These are phyloP conservation scores for Venusia cambrica DNA, from an alignment of 2,888 invertebrate species.

Conservation along the genomic window DNA sequence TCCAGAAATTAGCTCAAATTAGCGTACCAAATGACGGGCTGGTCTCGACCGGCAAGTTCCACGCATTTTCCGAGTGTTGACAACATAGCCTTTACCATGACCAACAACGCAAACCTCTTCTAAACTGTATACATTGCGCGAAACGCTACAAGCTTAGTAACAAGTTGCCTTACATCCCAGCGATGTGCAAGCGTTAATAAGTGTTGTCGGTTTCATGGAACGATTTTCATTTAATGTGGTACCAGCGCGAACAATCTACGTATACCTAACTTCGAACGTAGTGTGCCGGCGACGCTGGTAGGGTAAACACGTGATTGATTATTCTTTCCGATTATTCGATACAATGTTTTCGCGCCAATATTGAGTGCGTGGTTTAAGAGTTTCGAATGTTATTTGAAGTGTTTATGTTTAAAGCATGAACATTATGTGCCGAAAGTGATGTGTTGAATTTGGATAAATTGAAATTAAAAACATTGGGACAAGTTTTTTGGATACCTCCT, in stretches of 20 bases:
- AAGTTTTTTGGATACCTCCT: constrained; percentile 18
- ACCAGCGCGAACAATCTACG: constrained; percentile 31
- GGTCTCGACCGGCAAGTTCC: constrained; percentile 42
- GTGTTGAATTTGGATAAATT: constrained; percentile 13
- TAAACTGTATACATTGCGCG: constrained; percentile 29
- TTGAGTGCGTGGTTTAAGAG: constrained; percentile 39
- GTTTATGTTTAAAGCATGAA: constrained; percentile 46
- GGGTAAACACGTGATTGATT: constrained; percentile 42
- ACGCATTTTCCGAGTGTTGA: constrained; percentile 55
- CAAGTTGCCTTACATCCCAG: constrained; percentile 12
- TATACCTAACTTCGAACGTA: too few relatives aligned
- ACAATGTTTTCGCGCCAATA: constrained; percentile 55
- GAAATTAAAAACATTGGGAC: too few relatives aligned
- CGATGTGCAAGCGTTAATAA: constrained; percentile 31
- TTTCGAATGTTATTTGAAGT: constrained; percentile 46
- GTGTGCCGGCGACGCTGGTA: constrained; percentile 56
- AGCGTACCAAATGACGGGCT: constrained; percentile 57
- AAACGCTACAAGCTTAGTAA: neutral
- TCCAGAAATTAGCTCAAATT: constrained; percentile 53
- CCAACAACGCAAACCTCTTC: constrained; percentile 19
- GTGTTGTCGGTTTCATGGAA: constrained; percentile 12
- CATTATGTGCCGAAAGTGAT: constrained; percentile 18
- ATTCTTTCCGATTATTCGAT: constrained; percentile 25
- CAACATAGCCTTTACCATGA: constrained; percentile 39
- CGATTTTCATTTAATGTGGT: constrained; percentile 25